These are phyloP conservation scores for Caranx ignobilis DNA, from an alignment of 2,113 vertebrate species.

Conservation along the genomic window DNA sequence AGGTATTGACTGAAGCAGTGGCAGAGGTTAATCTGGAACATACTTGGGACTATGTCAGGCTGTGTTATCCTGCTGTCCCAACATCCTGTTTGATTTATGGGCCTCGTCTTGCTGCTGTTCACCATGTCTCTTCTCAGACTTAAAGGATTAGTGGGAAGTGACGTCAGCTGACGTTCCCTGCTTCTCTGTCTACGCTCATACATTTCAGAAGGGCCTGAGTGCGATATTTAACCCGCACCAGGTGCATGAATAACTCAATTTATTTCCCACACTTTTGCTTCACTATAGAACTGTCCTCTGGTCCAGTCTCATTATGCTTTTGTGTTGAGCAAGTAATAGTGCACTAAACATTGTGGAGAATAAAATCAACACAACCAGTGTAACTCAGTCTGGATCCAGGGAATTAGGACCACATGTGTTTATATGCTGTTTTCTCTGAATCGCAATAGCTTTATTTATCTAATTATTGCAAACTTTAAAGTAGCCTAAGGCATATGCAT, in stretches of 20 bases:
- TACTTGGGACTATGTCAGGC: constrained; percentile 62
- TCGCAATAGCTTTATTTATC: constrained; percentile 32
- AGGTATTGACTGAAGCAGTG: constrained; percentile 54
- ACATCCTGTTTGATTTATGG: constrained; percentile 74
- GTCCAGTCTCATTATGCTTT: constrained; percentile 5
- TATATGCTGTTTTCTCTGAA: constrained; percentile 10
- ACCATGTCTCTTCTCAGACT: constrained; percentile 58
- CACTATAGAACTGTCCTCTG: not conserved
- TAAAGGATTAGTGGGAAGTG: constrained; percentile 63
- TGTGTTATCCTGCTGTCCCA: constrained; percentile 63
- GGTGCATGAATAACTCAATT: constrained; percentile 21
- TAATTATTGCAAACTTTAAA: constrained; percentile 22
- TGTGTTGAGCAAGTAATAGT: constrained; percentile 44
- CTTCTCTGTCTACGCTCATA: constrained; percentile 21
- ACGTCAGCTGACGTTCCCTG: constrained; percentile 26
- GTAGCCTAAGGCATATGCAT: not conserved
- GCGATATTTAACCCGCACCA: constrained; percentile 7
- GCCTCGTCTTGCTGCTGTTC: constrained; percentile 59
- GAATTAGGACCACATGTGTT: constrained; percentile 55
- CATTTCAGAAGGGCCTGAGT: constrained; percentile 6
- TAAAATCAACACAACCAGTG: constrained; percentile 51
- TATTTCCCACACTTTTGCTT: not conserved
- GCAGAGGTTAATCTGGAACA: constrained; percentile 80
- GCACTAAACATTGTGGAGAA: constrained; percentile 27
- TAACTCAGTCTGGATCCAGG: constrained; percentile 24